These are phyloP conservation scores for Acrossocheilus fasciatus DNA, from an alignment of 2,797 vertebrate species.

Conservation along the genomic window DNA sequence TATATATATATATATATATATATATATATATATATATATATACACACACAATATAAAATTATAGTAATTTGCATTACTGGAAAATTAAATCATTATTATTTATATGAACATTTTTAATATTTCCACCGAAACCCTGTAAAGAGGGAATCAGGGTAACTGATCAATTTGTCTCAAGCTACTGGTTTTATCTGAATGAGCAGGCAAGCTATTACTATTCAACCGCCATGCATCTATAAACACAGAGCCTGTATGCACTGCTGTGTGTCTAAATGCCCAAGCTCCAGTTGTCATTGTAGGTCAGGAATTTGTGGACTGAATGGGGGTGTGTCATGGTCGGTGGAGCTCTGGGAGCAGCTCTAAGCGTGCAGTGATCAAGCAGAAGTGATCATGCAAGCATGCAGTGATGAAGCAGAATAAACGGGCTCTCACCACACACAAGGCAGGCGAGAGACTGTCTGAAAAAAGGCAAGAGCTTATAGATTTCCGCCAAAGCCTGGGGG, in stretches of 20 bases:
- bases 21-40: not conserved
- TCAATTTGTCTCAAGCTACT: not conserved
- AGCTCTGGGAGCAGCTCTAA: conserved; percentile 10
- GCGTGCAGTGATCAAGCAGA: conserved; percentile 14
- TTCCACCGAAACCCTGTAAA: not conserved
- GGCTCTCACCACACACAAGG: conserved; percentile 92
- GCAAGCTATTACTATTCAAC: conserved; percentile 22
- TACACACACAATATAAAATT: not conserved
- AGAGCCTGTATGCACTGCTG: not conserved
- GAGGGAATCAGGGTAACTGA: not conserved
- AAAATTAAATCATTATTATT: not conserved
- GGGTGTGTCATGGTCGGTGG: conserved; percentile 52
- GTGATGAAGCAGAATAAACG: conserved; percentile 10
- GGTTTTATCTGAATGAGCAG: not conserved
- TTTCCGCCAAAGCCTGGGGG: conserved; percentile 92
- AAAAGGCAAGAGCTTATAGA: conserved; percentile 95
- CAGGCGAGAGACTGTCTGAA: conserved; percentile 98
- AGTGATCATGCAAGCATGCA: conserved; percentile 13
- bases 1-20: not conserved
- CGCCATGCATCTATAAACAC: not conserved
- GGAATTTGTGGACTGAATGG: conserved; percentile 33
- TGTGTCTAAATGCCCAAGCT: conserved; percentile 7
- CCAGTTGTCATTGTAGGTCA: conserved; percentile 32
- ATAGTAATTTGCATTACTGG: not conserved
- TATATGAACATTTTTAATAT: not conserved